Evolutionary conservation across 2,888 invertebrate genomes (phyloP), one percentile per base, ranked within the genome.

Genomic region (Notodonta ziczac): DNA sequence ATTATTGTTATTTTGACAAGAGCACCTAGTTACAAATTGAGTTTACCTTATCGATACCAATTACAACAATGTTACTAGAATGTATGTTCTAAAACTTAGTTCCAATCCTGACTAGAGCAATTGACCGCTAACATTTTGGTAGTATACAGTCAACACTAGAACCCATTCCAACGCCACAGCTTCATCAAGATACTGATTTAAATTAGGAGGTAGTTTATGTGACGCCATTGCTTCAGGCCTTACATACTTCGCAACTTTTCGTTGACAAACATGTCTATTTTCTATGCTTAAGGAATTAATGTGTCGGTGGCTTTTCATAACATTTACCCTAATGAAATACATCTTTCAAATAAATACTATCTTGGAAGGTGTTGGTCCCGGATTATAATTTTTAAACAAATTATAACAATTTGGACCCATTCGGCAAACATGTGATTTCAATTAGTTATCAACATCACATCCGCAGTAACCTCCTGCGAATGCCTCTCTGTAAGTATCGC

Each of bases 351-450:
- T 94, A 94, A 94, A 92, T 93, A 94, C 94, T 93, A 94, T 91
- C 86, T 89, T 90, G 91, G 92, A 94, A 93, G 91, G 88, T 92
- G 87, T 91, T 92, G 94, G 93, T 93, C 94, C 94, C 94, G 84
- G 84, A 84, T 91, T 93, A 94, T 94, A 94, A 94, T 94, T 94
- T 93, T 94, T 94, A 94, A 94, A 94, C 94, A 94, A 94, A 94
- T 94, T 93, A 94, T 91, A 93, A 90, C 78, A 86, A 85, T 86
- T 90, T 91, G 91, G 93, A 92, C 93, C 93, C 92, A 84, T 86
- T 89, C 91, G 91, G 91, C 90, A 89, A 89, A 88, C 85, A 85
- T 86, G 80, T 86, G 85, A 85, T 87, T 87, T 84, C 83, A 81
- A 88, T 88, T 86, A 89, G 80, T 87, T 73, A 82, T 82, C 79